Percentiles rank a stretch among this genome's conserved stretches.
Conservation (phyloP, 1,140 invertebrate species). For the Fopius arisanus region DNA sequence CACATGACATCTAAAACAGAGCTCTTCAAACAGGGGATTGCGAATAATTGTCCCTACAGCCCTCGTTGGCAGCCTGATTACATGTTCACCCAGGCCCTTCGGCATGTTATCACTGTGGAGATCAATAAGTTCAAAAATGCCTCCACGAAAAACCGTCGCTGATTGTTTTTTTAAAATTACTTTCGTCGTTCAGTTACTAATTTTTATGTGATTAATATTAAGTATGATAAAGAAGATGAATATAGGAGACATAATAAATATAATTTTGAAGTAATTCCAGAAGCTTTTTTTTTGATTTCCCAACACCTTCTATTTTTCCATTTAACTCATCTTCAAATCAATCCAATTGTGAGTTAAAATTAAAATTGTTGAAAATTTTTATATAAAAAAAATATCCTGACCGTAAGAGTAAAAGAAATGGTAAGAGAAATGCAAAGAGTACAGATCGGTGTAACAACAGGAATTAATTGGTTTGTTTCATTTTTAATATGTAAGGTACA, state of each 20-base stretch:
- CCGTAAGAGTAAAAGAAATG: too few species aligned
- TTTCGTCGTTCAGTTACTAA: neutral
- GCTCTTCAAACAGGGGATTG: conserved; percentile 11
- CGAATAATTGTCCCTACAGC: conserved; percentile 33
- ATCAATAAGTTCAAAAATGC: neutral
- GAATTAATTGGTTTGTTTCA: conserved; percentile 25
- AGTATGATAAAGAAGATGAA: too few species aligned
- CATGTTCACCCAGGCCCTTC: conserved; percentile 32
- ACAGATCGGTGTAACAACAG: neutral
- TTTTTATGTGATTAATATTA: neutral
- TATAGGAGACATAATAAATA: conserved; percentile 13
- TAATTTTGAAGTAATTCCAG: neutral
- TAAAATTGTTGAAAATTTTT: too few species aligned
- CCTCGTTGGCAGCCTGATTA: conserved; percentile 22
- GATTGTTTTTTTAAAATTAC: neutral
- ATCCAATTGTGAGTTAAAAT: conserved; percentile 36
- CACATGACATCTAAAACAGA: conserved; percentile 37
- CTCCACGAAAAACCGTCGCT: neutral
- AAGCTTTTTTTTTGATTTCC: neutral
- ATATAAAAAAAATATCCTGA: too few species aligned
- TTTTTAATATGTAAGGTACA: conserved; percentile 53
- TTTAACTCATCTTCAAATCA: conserved; percentile 24
- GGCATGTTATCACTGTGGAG: conserved; percentile 29
- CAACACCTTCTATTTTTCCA: too few species aligned
- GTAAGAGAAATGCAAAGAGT: conserved; percentile 32